These are phyloP conservation scores for Scarus forsteni DNA, from an alignment of 2,797 vertebrate genomes.

Conservation along the genomic window DNA sequence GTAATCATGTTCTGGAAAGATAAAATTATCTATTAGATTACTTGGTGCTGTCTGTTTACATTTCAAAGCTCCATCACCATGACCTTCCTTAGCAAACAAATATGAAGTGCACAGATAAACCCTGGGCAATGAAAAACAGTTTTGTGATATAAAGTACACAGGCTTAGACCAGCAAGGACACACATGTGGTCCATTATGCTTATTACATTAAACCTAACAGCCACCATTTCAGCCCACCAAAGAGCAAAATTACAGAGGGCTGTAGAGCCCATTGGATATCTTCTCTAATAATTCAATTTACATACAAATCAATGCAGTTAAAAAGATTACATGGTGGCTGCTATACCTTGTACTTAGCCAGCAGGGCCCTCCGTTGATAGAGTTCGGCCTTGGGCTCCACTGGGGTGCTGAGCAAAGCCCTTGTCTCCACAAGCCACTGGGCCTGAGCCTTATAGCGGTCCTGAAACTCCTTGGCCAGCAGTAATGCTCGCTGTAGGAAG, in stretches of 20 bases:
- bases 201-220: conserved; percentile 37
- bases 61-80: neutral
- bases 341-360: conserved; percentile 95
- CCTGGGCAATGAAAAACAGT: conserved; percentile 25
- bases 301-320: neutral
- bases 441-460: conserved; percentile 91
- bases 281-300: neutral
- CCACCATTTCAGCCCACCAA: conserved; percentile 11
- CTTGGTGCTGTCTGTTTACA: no score
- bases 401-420: conserved; percentile 82
- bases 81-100: neutral
- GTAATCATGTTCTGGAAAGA: neutral
- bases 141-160: conserved; percentile 36
- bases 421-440: conserved; percentile 91
- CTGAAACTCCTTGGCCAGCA: conserved; percentile 93
- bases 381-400: conserved; percentile 94
- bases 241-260: conserved; percentile 21
- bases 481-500: conserved; percentile 88
- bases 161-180: conserved; percentile 24
- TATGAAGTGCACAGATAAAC: conserved; percentile 2
- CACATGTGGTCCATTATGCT: conserved; percentile 37
- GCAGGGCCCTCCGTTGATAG: conserved; percentile 95
- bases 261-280: neutral
- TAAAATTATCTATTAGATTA: neutral
- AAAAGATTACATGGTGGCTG: conserved; percentile 3